These are phyloP conservation scores for Antechinus stuartii DNA, from an alignment of 2,113 vertebrate species.

Conservation along the genomic window DNA sequence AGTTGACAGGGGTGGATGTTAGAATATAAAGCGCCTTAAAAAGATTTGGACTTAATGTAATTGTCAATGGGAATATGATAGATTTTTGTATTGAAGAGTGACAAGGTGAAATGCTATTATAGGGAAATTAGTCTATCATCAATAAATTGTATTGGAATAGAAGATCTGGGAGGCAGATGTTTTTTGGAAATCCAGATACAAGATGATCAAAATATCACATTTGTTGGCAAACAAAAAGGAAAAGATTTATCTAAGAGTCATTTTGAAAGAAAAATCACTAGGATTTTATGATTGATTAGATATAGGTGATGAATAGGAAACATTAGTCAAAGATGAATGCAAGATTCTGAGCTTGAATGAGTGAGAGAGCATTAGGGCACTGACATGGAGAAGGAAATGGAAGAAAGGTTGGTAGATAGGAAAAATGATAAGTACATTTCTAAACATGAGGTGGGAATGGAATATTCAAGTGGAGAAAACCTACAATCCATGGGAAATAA, in stretches of 20 bases:
- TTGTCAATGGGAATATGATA: neutral
- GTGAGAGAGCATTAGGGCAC: neutral
- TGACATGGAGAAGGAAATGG: neutral
- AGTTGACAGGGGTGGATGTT: neutral
- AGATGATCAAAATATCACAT: neutral
- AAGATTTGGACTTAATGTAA: slow-evolving; percentile 17
- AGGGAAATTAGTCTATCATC: slow-evolving; percentile 24
- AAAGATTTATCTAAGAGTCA: neutral
- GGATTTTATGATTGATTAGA: slow-evolving; percentile 17
- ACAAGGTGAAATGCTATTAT: slow-evolving; percentile 28
- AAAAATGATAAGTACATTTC: slow-evolving; percentile 4
- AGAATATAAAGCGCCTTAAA: slow-evolving; percentile 1
- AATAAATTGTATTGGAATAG: slow-evolving; percentile 29
- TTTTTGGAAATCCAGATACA: slow-evolving; percentile 35
- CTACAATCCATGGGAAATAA: neutral
- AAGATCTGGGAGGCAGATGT: neutral
- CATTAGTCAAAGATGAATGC: slow-evolving; percentile 10
- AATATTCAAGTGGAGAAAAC: neutral
- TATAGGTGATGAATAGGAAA: neutral
- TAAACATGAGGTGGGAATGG: neutral
- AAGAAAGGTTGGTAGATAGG: neutral
- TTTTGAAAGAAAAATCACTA: slow-evolving; percentile 20
- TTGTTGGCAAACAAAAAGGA: neutral
- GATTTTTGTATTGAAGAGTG: neutral
- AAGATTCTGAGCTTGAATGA: slow-evolving; percentile 22